phyloP scores from a whole-genome alignment of 1,140 invertebrate species.

The Coptotermes formosanus region DNA sequence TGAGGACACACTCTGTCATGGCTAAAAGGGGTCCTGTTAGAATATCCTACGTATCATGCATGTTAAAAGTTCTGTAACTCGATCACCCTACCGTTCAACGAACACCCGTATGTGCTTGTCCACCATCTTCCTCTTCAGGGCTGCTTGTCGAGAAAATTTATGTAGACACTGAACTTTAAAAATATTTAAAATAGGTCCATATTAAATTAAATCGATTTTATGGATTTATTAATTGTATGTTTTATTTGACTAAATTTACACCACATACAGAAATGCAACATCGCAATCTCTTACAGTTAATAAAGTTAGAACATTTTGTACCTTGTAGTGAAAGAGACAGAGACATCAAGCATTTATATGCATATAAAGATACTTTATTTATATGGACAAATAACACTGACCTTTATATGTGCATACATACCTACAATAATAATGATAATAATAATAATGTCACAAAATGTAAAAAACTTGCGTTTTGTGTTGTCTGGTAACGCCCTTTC shows the following conservation, averaged over 20 bases:
- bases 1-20: no score
- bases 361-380: constrained; percentile 26
- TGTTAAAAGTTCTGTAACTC: no score
- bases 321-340: constrained; percentile 26
- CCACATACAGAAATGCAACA: constrained; percentile 33
- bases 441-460: constrained; percentile 21
- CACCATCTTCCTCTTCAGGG: no score
- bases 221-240: background rate
- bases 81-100: no score
- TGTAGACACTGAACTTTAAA: no score
- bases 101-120: no score
- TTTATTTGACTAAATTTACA: constrained; percentile 34
- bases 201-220: background rate
- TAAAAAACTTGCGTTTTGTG: constrained; percentile 27
- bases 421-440: constrained; percentile 20
- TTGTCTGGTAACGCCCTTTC: constrained; percentile 32
- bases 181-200: background rate
- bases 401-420: constrained; percentile 29
- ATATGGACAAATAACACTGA: constrained; percentile 30
- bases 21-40: no score
- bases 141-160: no score
- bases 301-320: constrained; percentile 22
- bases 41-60: no score
- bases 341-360: constrained; percentile 16
- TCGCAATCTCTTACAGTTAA: constrained; percentile 29